Conservation (phyloP, 2,113 vertebrate species). For the Daboia siamensis region DNA sequence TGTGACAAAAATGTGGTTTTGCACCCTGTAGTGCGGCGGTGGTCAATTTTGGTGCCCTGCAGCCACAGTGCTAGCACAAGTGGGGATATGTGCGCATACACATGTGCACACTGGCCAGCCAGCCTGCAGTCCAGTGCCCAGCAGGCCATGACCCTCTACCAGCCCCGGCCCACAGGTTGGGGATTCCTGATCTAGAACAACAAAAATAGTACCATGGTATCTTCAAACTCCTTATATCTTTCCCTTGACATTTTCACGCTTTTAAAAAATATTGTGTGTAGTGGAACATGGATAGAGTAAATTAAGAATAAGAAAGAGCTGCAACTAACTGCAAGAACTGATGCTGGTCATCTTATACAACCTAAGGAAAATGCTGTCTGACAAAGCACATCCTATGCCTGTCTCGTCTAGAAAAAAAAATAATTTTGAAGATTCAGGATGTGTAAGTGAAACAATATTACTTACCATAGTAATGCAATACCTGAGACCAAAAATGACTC, state of each 20-base stretch:
- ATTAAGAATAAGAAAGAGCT: neutral
- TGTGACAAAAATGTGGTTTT: too few species aligned
- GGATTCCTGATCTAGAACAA: too few species aligned
- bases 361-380: neutral
- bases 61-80: too few species aligned
- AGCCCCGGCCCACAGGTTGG: too few species aligned
- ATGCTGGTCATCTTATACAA: too few species aligned
- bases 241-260: neutral
- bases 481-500: neutral
- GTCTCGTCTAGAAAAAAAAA: neutral
- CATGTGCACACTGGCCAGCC: too few species aligned
- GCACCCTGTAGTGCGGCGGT: too few species aligned
- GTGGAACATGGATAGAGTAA: neutral
- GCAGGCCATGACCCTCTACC: too few species aligned
- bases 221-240: neutral
- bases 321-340: neutral
- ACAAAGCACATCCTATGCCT: neutral
- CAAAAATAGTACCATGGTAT: too few species aligned
- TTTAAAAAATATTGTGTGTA: neutral
- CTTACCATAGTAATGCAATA: neutral
- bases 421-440: neutral
- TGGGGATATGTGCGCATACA: too few species aligned
- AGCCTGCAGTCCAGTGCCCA: too few species aligned
- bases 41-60: too few species aligned
- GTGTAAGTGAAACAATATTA: neutral